phyloP scores from a whole-genome alignment of 2,888 invertebrate genomes.

The Drosophila paramelanica region DNA sequence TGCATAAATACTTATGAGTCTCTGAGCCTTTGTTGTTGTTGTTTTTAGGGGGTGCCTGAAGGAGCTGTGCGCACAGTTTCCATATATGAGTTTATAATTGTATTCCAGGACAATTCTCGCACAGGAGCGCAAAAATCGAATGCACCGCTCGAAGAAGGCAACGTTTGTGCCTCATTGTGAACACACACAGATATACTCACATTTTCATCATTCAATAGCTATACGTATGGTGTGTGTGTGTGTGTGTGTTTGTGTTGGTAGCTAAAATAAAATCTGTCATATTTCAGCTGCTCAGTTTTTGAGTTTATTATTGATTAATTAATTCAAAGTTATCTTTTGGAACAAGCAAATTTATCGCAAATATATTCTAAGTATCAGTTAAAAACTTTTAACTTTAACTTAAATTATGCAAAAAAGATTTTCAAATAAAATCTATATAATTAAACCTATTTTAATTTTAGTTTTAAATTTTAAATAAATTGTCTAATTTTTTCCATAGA shows the following conservation, averaged over 20 bases:
- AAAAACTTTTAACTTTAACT: too few species aligned
- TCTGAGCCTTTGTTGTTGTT: background rate
- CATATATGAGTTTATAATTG: slow-evolving; percentile 19
- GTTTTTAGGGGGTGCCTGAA: background rate
- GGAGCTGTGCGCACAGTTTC: background rate
- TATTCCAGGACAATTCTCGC: slow-evolving; percentile 16
- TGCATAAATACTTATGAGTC: slow-evolving; percentile 61
- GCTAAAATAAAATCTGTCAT: background rate
- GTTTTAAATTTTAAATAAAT: too few species aligned
- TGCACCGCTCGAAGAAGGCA: background rate
- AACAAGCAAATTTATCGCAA: background rate
- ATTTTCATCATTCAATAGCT: background rate
- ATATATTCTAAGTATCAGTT: background rate
- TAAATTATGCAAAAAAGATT: too few species aligned
- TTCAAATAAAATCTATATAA: too few species aligned
- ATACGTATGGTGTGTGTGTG: background rate
- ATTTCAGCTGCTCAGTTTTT: background rate
- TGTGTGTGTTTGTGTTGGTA: background rate
- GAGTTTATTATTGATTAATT: background rate
- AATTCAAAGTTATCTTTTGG: background rate
- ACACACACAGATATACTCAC: background rate
- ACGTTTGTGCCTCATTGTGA: slow-evolving; percentile 9
- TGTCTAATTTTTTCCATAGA: too few species aligned
- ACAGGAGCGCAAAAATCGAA: background rate
- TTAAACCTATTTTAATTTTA: too few species aligned